Percentiles rank a stretch among this genome's conserved stretches.
Evolutionary conservation across 2,797 vertebrate genomes (phyloP).

Genomic region (Oreonectes daqikongensis): DNA sequence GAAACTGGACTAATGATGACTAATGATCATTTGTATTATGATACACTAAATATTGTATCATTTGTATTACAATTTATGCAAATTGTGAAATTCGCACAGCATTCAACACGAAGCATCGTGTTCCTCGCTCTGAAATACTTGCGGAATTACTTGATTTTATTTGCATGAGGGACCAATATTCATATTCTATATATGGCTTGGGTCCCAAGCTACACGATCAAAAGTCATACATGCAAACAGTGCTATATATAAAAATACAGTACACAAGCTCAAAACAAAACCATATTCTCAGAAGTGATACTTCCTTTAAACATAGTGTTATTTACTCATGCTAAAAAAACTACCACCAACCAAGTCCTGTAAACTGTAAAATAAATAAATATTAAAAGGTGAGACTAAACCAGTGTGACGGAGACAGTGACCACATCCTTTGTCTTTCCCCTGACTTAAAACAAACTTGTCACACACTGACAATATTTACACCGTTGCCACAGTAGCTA

Average conservation of each 20-base stretch:
- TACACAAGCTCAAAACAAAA: neutral
- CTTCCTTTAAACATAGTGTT: neutral
- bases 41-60: too few relatives aligned
- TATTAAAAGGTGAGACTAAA: constrained; percentile 6
- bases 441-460: constrained; percentile 10
- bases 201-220: too few relatives aligned
- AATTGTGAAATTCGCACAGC: too few relatives aligned
- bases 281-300: neutral
- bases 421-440: constrained; percentile 5
- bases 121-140: too few relatives aligned
- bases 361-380: neutral
- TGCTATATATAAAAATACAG: neutral
- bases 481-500: constrained; percentile 42
- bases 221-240: neutral
- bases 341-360: neutral
- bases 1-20: too few relatives aligned
- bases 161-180: too few relatives aligned
- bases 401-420: neutral
- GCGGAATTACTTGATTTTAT: too few relatives aligned
- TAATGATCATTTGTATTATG: too few relatives aligned
- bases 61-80: too few relatives aligned
- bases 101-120: too few relatives aligned
- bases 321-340: neutral
- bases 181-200: too few relatives aligned
- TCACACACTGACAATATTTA: constrained; percentile 53